These are phyloP conservation scores for Andricus curvator DNA, from an alignment of 2,888 invertebrate species.

Conservation along the genomic window DNA sequence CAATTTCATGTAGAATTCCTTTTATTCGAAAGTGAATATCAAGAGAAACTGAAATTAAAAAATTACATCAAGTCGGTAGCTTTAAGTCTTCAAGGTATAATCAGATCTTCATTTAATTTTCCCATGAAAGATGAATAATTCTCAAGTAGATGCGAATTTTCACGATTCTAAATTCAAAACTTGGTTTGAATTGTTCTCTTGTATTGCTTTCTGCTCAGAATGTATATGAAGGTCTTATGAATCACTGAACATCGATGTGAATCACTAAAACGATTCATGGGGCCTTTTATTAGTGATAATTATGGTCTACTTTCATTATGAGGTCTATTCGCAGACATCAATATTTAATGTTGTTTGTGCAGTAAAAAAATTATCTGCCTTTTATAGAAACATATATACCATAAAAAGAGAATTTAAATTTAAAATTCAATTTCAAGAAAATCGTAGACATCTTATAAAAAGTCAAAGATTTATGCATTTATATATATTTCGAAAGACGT, in stretches of 20 bases:
- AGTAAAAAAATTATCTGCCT: constrained; percentile 13
- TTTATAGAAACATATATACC: constrained; percentile 3
- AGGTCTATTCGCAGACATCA: constrained; percentile 30
- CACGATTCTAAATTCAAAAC: neutral
- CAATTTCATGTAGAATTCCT: neutral
- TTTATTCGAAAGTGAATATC: neutral
- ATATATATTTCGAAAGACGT: neutral
- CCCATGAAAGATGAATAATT: neutral
- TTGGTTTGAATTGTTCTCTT: neutral
- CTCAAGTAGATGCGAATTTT: neutral
- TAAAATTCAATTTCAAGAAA: constrained; percentile 6
- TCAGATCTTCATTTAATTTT: too few relatives aligned
- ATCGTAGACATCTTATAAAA: neutral
- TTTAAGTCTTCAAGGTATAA: too few relatives aligned
- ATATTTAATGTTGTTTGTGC: constrained; percentile 19
- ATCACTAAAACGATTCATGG: constrained; percentile 22
- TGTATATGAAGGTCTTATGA: constrained; percentile 17
- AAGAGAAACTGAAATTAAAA: neutral
- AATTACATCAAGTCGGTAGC: neutral
- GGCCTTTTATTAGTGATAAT: constrained; percentile 40
- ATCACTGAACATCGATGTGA: constrained; percentile 35
- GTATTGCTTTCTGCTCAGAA: neutral
- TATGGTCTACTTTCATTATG: constrained; percentile 36
- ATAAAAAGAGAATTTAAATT: constrained; percentile 14
- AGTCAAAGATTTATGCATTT: neutral